Evolutionary conservation across 2,113 vertebrate species (phyloP).

Genomic region (Psilopsiagon aurifrons): DNA sequence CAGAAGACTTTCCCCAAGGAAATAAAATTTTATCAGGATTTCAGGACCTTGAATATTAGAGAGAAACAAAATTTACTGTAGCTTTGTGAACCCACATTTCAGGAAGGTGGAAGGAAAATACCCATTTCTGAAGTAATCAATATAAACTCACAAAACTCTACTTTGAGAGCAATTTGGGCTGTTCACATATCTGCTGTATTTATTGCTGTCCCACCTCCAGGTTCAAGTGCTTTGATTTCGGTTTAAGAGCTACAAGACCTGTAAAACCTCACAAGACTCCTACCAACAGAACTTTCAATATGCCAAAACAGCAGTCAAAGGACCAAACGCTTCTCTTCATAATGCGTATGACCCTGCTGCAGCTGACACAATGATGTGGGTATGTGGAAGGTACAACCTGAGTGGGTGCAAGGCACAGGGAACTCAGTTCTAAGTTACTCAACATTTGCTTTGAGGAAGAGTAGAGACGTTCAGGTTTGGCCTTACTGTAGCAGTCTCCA

Average conservation of each 20-base stretch:
- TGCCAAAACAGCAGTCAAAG: neutral
- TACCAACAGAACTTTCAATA: neutral
- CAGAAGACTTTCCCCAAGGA: neutral
- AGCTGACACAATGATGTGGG: neutral
- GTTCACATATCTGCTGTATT: neutral
- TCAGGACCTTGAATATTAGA: neutral
- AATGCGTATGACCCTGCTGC: neutral
- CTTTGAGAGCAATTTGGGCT: neutral
- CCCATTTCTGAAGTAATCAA: neutral
- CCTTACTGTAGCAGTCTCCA: neutral
- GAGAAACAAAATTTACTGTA: neutral
- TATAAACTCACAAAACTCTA: neutral
- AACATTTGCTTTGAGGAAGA: neutral
- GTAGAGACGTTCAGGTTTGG: neutral
- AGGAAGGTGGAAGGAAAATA: neutral
- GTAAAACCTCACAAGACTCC: neutral
- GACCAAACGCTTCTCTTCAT: neutral
- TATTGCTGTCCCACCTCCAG: neutral
- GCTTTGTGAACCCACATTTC: neutral
- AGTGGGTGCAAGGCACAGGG: neutral
- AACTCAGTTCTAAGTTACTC: neutral
- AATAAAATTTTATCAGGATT: neutral
- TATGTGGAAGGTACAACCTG: neutral
- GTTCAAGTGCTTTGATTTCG: neutral
- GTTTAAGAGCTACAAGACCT: neutral